Evolutionary conservation across 2,113 vertebrate genomes (phyloP).

Genomic region (Chloroceryle aenea): DNA sequence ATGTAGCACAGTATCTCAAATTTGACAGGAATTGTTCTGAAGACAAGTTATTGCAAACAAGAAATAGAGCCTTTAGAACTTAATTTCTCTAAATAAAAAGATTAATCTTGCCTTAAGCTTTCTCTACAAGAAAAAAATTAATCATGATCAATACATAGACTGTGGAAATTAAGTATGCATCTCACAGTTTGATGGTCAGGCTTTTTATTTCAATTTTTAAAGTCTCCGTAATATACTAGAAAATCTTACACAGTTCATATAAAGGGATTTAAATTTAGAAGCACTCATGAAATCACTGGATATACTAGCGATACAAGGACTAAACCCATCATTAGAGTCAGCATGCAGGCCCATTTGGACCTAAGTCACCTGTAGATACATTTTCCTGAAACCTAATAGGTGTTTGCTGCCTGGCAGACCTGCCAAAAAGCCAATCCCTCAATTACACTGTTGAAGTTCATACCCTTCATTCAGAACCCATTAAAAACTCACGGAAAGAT

Average conservation of each 20-base stretch:
- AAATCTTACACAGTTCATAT: not conserved
- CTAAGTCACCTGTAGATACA: not conserved
- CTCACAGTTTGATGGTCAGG: not conserved
- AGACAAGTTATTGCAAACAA: not conserved
- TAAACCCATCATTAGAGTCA: not conserved
- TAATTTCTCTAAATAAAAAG: not conserved
- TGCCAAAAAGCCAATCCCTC: not conserved
- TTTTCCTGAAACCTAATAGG: not conserved
- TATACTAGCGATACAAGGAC: not conserved
- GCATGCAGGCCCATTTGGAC: not conserved
- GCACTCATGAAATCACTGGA: not conserved
- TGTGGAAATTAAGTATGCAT: not conserved
- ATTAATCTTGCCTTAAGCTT: not conserved
- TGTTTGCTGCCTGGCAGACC: not conserved
- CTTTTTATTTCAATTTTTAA: not conserved
- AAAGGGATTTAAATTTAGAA: not conserved
- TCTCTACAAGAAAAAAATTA: not conserved
- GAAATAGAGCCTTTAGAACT: not conserved
- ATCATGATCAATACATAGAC: not conserved
- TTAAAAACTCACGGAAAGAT: not conserved
- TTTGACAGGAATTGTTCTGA: not conserved
- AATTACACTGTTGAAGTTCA: not conserved
- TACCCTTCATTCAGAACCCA: not conserved
- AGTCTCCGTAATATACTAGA: not conserved
- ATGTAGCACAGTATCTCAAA: not conserved